phyloP scores from a whole-genome alignment of 2,113 vertebrate genomes.

The Leucoraja erinaceus region DNA sequence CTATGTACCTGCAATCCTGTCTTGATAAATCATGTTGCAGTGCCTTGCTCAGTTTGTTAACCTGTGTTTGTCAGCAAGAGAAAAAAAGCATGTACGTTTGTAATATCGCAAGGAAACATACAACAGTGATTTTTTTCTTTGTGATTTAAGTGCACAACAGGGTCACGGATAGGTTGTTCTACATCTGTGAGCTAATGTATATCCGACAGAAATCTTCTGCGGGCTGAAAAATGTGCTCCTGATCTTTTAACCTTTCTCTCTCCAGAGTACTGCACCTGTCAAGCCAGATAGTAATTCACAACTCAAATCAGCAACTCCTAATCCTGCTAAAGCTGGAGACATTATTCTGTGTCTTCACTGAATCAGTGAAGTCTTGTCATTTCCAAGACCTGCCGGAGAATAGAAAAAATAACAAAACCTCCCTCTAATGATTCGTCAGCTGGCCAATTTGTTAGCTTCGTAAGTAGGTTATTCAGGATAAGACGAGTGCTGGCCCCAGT shows the following conservation, averaged over 20 bases:
- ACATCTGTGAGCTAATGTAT: constrained; percentile 35
- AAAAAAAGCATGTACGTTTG: background rate
- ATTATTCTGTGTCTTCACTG: background rate
- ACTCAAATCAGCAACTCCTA: constrained; percentile 25
- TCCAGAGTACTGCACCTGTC: constrained; percentile 28
- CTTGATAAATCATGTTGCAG: background rate
- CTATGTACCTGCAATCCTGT: background rate
- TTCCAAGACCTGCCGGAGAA: background rate
- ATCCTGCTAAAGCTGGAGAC: constrained; percentile 29
- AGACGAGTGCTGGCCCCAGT: background rate
- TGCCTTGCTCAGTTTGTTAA: background rate
- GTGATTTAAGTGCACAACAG: constrained; percentile 30
- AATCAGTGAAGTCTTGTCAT: constrained; percentile 11
- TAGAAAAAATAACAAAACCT: background rate
- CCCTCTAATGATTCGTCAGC: background rate
- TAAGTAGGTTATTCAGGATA: background rate
- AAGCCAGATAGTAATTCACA: constrained; percentile 36
- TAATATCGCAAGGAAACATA: background rate
- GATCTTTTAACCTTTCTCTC: constrained; percentile 34
- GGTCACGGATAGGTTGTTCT: constrained; percentile 23
- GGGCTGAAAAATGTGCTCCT: constrained; percentile 35
- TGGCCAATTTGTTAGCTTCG: background rate
- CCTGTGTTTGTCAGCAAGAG: background rate
- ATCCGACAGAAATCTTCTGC: constrained; percentile 33
- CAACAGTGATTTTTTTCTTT: constrained; percentile 27